Percentiles rank a stretch among this genome's conserved stretches.
These are phyloP conservation scores for Lepidocyrtoides sp. DNA, from an alignment of 2,888 invertebrate genomes.

Conservation along the genomic window DNA sequence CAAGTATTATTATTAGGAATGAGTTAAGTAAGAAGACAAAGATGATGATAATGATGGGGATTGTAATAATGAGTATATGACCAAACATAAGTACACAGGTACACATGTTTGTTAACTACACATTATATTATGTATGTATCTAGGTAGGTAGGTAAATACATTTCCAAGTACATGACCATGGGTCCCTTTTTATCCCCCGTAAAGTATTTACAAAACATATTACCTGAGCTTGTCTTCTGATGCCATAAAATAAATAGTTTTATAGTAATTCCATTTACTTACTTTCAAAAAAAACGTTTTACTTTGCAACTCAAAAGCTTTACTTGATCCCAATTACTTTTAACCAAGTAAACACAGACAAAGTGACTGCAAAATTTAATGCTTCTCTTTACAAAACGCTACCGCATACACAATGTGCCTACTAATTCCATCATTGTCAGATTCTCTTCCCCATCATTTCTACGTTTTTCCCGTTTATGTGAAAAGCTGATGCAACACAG, in stretches of 20 bases:
- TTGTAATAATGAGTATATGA: background rate
- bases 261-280: constrained; percentile 44
- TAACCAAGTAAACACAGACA: constrained; percentile 16
- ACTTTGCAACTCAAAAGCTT: background rate
- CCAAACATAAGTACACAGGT: too few species aligned
- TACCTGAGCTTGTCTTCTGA: background rate
- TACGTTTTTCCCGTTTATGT: background rate
- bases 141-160: constrained; percentile 25
- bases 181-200: background rate
- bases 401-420: too few species aligned
- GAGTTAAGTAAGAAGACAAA: background rate
- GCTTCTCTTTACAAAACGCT: too few species aligned
- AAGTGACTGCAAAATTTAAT: background rate
- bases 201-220: constrained; percentile 18
- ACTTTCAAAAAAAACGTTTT: constrained; percentile 26
- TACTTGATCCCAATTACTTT: constrained; percentile 25
- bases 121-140: too few species aligned
- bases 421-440: too few species aligned
- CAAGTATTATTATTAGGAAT: background rate
- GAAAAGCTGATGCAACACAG: too few species aligned
- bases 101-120: too few species aligned
- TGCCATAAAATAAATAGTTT: constrained; percentile 35
- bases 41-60: background rate
- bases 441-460: too few species aligned
- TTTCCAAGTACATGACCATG: background rate